Evolutionary conservation across 2,797 vertebrate genomes (phyloP).

Genomic region (Spinibarbus caldwelli): DNA sequence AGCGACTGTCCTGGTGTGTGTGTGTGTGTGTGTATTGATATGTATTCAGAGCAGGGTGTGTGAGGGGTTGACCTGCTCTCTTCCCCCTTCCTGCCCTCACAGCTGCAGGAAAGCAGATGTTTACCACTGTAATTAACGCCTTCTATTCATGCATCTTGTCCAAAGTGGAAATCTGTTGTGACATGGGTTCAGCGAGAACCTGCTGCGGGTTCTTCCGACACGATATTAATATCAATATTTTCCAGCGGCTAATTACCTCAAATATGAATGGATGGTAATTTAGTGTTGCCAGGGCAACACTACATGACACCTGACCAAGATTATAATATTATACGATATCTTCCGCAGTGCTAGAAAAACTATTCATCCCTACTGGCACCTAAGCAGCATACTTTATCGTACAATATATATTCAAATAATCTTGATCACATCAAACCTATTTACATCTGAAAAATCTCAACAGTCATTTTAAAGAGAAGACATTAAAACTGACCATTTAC

Average conservation of each 20-base stretch:
- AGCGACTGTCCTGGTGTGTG: slow-evolving; percentile 23
- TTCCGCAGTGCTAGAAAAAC: slow-evolving; percentile 26
- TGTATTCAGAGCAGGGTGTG: slow-evolving; percentile 45
- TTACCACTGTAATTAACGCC: slow-evolving; percentile 67
- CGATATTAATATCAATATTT: slow-evolving; percentile 67
- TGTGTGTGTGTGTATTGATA: slow-evolving; percentile 39
- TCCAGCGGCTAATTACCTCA: slow-evolving; percentile 60
- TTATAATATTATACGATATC: slow-evolving; percentile 44
- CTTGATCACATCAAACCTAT: not conserved
- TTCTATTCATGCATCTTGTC: slow-evolving; percentile 66
- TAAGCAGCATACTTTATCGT: slow-evolving; percentile 18
- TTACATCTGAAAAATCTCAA: not conserved
- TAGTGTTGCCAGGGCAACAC: slow-evolving; percentile 45
- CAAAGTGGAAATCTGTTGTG: slow-evolving; percentile 64
- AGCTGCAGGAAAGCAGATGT: slow-evolving; percentile 77
- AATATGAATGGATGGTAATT: slow-evolving; percentile 65
- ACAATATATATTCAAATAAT: not conserved
- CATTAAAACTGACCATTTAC: not conserved
- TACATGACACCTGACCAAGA: slow-evolving; percentile 56
- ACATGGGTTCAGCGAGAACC: slow-evolving; percentile 65
- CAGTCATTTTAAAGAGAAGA: not conserved
- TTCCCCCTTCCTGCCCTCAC: slow-evolving; percentile 59
- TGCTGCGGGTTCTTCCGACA: slow-evolving; percentile 61
- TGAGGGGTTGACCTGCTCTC: slow-evolving; percentile 35
- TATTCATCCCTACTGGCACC: slow-evolving; percentile 35